A percentile compares a stretch with the other conserved stretches of the same genome.
These are phyloP conservation scores for Rhynchotus rufescens DNA, from an alignment of 2,797 vertebrate genomes.

Conservation along the genomic window DNA sequence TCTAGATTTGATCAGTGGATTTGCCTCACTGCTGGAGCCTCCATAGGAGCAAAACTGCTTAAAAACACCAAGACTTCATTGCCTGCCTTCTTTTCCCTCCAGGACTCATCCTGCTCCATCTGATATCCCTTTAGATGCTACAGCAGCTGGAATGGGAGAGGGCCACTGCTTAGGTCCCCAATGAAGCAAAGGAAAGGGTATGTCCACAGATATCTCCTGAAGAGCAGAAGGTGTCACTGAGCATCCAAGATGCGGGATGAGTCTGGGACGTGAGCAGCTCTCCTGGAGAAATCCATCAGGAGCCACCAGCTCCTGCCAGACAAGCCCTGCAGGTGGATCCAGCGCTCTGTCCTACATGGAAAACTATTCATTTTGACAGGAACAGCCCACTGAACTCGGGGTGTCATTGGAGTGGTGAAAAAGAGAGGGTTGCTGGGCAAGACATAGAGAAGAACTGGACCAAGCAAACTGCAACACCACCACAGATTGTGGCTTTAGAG, in stretches of 20 bases:
- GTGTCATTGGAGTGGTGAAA: too few species aligned
- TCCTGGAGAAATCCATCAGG: neutral
- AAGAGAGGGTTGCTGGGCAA: too few species aligned
- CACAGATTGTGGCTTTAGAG: too few species aligned
- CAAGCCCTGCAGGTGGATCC: rapidly evolving
- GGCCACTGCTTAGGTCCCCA: neutral
- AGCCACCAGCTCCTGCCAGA: neutral
- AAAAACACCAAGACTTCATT: neutral
- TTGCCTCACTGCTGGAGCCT: neutral
- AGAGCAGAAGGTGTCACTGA: neutral
- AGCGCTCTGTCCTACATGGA: neutral
- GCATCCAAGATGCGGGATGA: neutral
- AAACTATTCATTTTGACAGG: neutral
- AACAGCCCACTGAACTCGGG: too few species aligned
- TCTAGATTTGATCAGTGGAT: neutral
- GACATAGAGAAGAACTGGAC: too few species aligned
- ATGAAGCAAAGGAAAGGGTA: neutral
- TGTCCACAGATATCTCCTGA: neutral
- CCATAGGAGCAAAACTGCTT: neutral
- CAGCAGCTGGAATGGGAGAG: neutral
- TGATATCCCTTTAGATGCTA: neutral
- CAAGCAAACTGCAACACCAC: too few species aligned
- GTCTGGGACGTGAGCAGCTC: neutral
- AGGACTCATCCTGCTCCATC: neutral
- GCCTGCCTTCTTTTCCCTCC: too few species aligned